Base-by-base conservation (phyloP, 2,797 vertebrate species). In the Channa striata region DNA sequence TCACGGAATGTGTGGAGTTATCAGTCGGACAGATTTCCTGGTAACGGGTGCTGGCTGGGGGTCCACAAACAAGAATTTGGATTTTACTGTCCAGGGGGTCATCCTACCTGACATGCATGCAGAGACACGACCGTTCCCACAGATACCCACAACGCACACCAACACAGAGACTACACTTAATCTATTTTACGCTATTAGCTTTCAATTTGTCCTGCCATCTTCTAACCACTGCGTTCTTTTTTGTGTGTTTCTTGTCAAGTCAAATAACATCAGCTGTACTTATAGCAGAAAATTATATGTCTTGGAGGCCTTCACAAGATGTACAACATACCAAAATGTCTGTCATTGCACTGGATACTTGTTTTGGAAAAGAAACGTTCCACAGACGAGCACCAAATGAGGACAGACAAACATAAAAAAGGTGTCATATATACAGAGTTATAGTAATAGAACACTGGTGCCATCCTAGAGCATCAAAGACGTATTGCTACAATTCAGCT, bases 11-110 rank as follows among this genome's bases (percentile, higher is more conserved):
- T 77, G 67, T 72, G 59, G 33, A 64, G 42, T 74, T 82, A 85
- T 88, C 77, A 77, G 74, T 49, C 3, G 8, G 53, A 62, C 74
- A 70, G 57, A 81, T 82, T 82, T 81, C 73, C 80, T 82, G 70
- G 61, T 59, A 65, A 58, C 5, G 56, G 65, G 47, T 62, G 67
- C 44, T 71, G 71, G 51, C 61, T 33, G 33, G 42, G 40, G 74
- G 65, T 57, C 46, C 11, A 17, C 53, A 84, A 74, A 81, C 72
- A 76, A 74, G 40, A 60, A 74, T 74, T 59, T 60, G 42, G 66
- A 72, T 76, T 80, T 46, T 47, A 47, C 59, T 43, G 9, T 77
- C 57, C 53, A 52, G 80, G 72, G 75, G 69, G 65, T 65, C 49
- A 62, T 72, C 49, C 62, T 51, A 50, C 51, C 52, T 53, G 16